Evolutionary conservation across 1,140 invertebrate genomes (phyloP).

Genomic region (Atopsyche davidsoni): DNA sequence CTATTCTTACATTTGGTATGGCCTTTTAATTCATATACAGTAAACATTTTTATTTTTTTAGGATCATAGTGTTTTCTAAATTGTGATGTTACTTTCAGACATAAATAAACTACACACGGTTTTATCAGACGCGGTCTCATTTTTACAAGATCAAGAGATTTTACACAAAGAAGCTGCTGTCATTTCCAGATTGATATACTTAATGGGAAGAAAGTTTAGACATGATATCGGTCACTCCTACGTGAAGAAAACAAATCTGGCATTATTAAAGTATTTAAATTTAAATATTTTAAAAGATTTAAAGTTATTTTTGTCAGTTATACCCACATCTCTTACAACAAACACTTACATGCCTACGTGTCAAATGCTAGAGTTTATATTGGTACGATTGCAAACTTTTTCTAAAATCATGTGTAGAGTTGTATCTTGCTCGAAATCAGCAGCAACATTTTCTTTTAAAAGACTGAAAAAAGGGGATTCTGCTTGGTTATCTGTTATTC

Average conservation of each 20-base stretch:
- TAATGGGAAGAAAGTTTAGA: slow-evolving; percentile 56
- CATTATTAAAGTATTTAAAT: slow-evolving; percentile 48
- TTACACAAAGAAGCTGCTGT: slow-evolving; percentile 51
- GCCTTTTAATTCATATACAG: too few relatives aligned
- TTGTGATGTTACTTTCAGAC: slow-evolving; percentile 38
- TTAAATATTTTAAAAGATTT: slow-evolving; percentile 45
- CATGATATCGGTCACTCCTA: slow-evolving; percentile 53
- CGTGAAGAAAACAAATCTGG: slow-evolving; percentile 51
- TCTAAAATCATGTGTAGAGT: slow-evolving; percentile 50
- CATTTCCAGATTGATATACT: slow-evolving; percentile 52
- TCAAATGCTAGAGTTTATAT: slow-evolving; percentile 54
- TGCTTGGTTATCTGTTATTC: slow-evolving; percentile 50
- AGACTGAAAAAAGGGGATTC: slow-evolving; percentile 51
- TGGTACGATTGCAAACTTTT: slow-evolving; percentile 51
- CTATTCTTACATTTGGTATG: too few relatives aligned
- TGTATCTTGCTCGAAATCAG: slow-evolving; percentile 41
- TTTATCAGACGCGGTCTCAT: slow-evolving; percentile 36
- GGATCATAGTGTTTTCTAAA: too few relatives aligned
- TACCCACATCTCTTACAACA: slow-evolving; percentile 31
- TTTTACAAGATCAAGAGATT: slow-evolving; percentile 45
- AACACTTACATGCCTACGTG: slow-evolving; percentile 46
- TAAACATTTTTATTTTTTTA: too few relatives aligned
- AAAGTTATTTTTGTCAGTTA: slow-evolving; percentile 36
- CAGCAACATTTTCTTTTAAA: slow-evolving; percentile 47
- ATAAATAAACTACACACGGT: slow-evolving; percentile 31